Evolutionary conservation across 2,797 vertebrate genomes (phyloP).

Genomic region (Clarias fuscus): DNA sequence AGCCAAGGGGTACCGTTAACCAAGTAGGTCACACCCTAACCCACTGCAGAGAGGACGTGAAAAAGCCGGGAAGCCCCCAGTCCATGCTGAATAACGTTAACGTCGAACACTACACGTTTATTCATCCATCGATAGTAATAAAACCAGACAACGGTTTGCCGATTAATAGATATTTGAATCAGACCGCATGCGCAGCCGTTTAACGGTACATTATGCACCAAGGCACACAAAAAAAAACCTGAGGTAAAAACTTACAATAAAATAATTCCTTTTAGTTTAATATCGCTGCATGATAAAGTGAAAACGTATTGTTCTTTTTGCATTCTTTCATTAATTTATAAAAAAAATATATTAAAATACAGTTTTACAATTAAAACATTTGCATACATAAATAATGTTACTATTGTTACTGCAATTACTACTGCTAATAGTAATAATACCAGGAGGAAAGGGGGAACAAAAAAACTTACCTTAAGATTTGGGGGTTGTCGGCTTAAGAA

Average conservation of each 20-base stretch:
- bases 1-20: conserved; percentile 42
- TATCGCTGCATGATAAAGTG: no score
- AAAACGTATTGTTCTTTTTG: no score
- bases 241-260: no score
- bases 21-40: conserved; percentile 81
- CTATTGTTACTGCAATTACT: neutral
- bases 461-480: conserved; percentile 76
- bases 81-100: neutral
- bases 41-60: conserved; percentile 70
- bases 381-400: neutral
- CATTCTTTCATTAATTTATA: no score
- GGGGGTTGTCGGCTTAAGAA: conserved; percentile 76
- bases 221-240: no score
- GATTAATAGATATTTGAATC: no score
- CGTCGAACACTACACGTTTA: no score
- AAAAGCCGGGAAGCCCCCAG: conserved; percentile 47
- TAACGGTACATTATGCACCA: no score
- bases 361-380: neutral
- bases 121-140: no score
- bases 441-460: neutral
- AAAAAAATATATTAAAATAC: neutral
- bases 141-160: no score
- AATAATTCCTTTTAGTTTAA: no score
- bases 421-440: neutral
- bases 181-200: no score